Percentiles rank a stretch among this genome's conserved stretches.
phyloP scores from a whole-genome alignment of 2,113 vertebrate species.

The Empidonax traillii region DNA sequence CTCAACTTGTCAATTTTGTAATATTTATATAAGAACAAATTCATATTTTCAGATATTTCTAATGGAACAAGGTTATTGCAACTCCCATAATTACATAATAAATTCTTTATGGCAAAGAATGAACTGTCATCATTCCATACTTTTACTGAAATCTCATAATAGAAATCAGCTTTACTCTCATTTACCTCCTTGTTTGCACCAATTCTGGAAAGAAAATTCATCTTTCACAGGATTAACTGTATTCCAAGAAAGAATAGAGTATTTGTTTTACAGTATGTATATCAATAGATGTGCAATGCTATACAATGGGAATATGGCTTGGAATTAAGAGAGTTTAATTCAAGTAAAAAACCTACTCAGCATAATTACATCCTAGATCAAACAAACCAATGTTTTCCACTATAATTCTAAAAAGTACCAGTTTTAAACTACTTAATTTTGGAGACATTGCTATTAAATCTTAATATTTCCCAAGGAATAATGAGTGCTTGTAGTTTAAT shows the following conservation, averaged over 20 bases:
- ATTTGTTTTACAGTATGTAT: neutral
- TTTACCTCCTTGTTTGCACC: neutral
- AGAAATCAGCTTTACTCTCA: neutral
- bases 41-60: neutral
- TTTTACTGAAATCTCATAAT: neutral
- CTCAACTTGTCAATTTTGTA: neutral
- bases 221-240: neutral
- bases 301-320: neutral
- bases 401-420: slow-evolving; percentile 49
- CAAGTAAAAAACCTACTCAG: neutral
- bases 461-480: slow-evolving; percentile 63
- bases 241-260: neutral
- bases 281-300: neutral
- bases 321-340: neutral
- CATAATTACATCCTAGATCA: slow-evolving; percentile 40
- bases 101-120: neutral
- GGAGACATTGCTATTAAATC: slow-evolving; percentile 45
- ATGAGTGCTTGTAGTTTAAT: slow-evolving; percentile 55
- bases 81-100: neutral
- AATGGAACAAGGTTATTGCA: neutral
- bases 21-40: neutral
- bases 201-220: neutral
- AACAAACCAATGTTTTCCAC: neutral
- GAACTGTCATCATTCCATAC: neutral
- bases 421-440: slow-evolving; percentile 62